These are phyloP conservation scores for Nematostella vectensis DNA, from an alignment of 92 coral and sea anemone genomes.

Conservation along the genomic window DNA sequence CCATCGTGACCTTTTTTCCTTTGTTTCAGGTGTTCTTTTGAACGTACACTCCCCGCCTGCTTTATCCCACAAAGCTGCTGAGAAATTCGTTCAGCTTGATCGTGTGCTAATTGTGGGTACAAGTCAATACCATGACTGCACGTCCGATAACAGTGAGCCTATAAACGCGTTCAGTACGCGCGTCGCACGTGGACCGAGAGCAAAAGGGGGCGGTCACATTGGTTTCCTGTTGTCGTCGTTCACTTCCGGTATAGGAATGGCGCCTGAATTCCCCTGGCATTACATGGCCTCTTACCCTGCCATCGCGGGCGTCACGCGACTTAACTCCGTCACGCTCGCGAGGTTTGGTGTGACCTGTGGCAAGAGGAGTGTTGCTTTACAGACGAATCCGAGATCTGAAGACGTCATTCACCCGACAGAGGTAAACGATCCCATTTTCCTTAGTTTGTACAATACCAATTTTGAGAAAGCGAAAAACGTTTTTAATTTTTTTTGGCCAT, in stretches of 20 bases:
- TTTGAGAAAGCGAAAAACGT: too few relatives aligned
- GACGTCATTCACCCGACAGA: constrained; percentile 77
- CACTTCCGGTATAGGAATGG: constrained; percentile 44
- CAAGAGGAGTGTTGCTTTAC: constrained; percentile 44
- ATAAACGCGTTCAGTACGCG: constrained; percentile 40
- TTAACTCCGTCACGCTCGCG: constrained; percentile 44
- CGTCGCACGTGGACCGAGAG: constrained; percentile 44
- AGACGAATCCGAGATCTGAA: constrained; percentile 55
- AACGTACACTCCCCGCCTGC: constrained; percentile 69
- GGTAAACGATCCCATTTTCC: constrained; percentile 6
- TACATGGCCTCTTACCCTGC: constrained; percentile 44
- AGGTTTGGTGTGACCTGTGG: constrained; percentile 61
- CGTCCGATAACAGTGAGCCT: constrained; percentile 42
- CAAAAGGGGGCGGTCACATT: constrained; percentile 52
- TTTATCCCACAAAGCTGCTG: constrained; percentile 62
- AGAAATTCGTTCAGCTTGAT: constrained; percentile 73
- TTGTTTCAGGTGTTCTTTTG: constrained; percentile 27
- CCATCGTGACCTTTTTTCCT: too few relatives aligned
- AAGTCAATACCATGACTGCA: constrained; percentile 67
- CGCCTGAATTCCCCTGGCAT: constrained; percentile 75
- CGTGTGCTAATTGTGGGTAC: constrained; percentile 58
- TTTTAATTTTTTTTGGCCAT: too few relatives aligned
- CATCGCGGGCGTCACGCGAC: constrained; percentile 55
- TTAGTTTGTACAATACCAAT: not conserved
- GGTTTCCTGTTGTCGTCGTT: constrained; percentile 65